Evolutionary conservation across 1,140 invertebrate genomes (phyloP), one percentile per base, ranked within the genome.

Genomic region (Drosophila mauritiana): DNA sequence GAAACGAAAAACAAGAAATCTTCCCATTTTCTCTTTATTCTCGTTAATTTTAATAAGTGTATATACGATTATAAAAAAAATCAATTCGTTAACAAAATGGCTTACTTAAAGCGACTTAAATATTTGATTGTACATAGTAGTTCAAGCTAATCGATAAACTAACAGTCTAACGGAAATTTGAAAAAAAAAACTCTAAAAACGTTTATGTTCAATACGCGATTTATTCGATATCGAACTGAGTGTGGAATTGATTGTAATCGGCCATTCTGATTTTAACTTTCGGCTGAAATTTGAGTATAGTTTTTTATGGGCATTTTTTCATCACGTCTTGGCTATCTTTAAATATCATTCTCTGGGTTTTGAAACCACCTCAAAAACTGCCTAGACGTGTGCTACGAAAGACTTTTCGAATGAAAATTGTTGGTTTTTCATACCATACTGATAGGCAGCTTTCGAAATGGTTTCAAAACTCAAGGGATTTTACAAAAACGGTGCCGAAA

Each of bases 111-210:
- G 57, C 40, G 52, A 63, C 39, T 63, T 74, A 61, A 73, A 52
- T 55, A 73, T 64, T 75, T 75, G 72, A 75, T 75, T 75, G 73
- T 65, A 65, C 59, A 65, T 39, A 68, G 59, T 73, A 42, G 59
- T 56, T 64, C 10, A 42, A 76, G 61, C 48, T 67, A 64, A 76
- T 65, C 34, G 57, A 73, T 15, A 67, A 67, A 58, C 22, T 42
- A 62, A 52, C 46, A 53, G 40, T 51, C 42, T 31, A 69, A 69
- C 37, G 31, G 25, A 65, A 42, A 34, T 27, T 27, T 54, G 17
- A 17, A 51, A 67, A 51, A 55, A 46, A 31, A 36, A 36, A 49
- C 48, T 49, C 20, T 31, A 31, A 40, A 48, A 39, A 59, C 20
- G 17, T 46, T 34, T 68, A 40, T 48, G 61, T 67, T 67, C 10